These are phyloP conservation scores for Pristis pectinata DNA, from an alignment of 2,797 vertebrate genomes.

Conservation along the genomic window DNA sequence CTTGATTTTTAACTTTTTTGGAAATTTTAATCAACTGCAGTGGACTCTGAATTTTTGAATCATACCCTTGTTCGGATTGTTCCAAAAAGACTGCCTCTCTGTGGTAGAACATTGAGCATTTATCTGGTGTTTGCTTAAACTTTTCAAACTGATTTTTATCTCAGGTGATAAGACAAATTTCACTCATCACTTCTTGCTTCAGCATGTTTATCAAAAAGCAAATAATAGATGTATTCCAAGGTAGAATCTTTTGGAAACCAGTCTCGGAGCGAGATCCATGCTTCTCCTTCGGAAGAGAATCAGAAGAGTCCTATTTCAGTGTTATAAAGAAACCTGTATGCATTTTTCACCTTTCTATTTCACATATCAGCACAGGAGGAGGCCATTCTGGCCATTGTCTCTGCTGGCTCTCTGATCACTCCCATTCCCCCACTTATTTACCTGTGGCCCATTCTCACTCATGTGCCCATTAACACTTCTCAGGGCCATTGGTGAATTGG, in stretches of 20 bases:
- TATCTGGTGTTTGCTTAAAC: not conserved
- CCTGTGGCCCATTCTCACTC: too few species aligned
- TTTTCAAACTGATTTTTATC: not conserved
- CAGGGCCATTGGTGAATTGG: too few species aligned
- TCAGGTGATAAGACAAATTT: not conserved
- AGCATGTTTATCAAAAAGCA: not conserved
- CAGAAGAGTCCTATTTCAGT: not conserved
- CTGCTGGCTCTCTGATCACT: too few species aligned
- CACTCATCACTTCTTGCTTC: not conserved
- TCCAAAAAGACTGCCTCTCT: not conserved
- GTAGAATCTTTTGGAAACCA: not conserved
- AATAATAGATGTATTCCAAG: not conserved
- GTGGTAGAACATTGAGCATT: not conserved
- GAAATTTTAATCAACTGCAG: not conserved
- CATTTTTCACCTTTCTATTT: too few species aligned
- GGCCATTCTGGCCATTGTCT: too few species aligned
- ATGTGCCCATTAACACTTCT: too few species aligned
- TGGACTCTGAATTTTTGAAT: not conserved
- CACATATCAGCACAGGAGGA: too few species aligned
- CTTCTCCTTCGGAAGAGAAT: not conserved
- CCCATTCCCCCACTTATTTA: too few species aligned
- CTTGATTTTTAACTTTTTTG: not conserved
- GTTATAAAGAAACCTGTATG: too few species aligned
- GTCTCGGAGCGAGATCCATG: not conserved
- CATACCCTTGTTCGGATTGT: not conserved